These are phyloP conservation scores for Myotis daubentonii DNA, from an alignment of 2,797 vertebrate species.

Conservation along the genomic window DNA sequence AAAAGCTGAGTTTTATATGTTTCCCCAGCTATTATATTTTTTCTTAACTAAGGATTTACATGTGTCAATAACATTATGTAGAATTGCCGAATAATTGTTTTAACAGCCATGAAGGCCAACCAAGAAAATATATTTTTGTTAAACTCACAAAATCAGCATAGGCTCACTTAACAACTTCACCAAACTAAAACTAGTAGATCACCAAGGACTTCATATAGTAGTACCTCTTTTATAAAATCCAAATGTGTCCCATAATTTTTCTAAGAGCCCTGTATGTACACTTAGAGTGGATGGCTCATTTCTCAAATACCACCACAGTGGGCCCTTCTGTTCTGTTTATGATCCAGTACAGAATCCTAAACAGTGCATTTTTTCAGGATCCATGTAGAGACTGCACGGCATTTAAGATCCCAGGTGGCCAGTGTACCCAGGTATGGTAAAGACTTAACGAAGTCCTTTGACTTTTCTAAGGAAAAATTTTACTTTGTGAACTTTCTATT, in stretches of 20 bases:
- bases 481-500: neutral
- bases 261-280: neutral
- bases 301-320: too few relatives aligned
- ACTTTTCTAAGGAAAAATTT: neutral
- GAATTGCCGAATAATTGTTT: neutral
- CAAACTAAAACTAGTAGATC: slow-evolving; percentile 58
- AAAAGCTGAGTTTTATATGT: neutral
- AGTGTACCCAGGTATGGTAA: neutral
- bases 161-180: slow-evolving; percentile 70
- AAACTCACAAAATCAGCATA: slow-evolving; percentile 75
- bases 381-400: neutral
- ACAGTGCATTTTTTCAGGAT: neutral
- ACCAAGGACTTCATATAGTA: neutral
- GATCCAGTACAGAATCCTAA: neutral
- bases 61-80: neutral
- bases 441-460: neutral
- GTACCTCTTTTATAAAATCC: neutral
- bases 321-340: too few relatives aligned
- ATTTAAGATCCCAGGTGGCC: neutral
- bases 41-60: neutral
- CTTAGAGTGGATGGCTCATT: neutral
- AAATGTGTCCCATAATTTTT: slow-evolving; percentile 52
- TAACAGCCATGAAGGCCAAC: slow-evolving; percentile 6
- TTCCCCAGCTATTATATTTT: neutral
- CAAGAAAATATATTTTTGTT: slow-evolving; percentile 83